phyloP scores from a whole-genome alignment of 64 coral and sea anemone genomes.

The Pocillopora damicornis region DNA sequence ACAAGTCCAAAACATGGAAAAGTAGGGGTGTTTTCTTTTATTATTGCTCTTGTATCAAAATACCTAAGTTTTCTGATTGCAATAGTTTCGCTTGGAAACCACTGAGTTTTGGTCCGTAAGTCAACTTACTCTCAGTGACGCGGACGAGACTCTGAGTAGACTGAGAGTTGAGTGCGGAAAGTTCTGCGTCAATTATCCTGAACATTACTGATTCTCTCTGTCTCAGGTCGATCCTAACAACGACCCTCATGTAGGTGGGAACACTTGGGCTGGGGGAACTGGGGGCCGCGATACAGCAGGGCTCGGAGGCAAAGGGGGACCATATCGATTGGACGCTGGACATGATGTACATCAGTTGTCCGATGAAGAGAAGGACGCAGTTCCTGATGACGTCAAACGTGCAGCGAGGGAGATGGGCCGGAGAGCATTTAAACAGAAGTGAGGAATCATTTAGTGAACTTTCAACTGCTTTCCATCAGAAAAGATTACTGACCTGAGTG shows the following conservation, averaged over 20 bases:
- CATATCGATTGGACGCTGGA: constrained; percentile 91
- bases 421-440: constrained; percentile 92
- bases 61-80: neutral
- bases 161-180: too few species aligned
- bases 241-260: constrained; percentile 89
- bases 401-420: constrained; percentile 89
- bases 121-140: neutral
- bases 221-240: constrained; percentile 77
- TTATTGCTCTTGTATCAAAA: neutral
- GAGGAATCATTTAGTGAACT: neutral
- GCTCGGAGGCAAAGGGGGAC: constrained; percentile 96
- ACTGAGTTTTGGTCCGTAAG: too few species aligned
- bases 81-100: neutral
- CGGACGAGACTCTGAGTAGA: too few species aligned
- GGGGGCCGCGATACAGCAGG: constrained; percentile 97
- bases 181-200: too few species aligned
- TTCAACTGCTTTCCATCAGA: neutral
- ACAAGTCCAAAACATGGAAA: constrained; percentile 90
- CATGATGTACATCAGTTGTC: constrained; percentile 95
- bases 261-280: constrained; percentile 97
- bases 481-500: neutral
- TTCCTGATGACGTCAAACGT: constrained; percentile 89
- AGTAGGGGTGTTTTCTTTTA: constrained; percentile 30
- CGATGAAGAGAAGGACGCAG: constrained; percentile 87
- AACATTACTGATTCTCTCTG: neutral